Base-by-base conservation (phyloP, 2,797 vertebrate genomes). In the Perodicticus potto region DNA sequence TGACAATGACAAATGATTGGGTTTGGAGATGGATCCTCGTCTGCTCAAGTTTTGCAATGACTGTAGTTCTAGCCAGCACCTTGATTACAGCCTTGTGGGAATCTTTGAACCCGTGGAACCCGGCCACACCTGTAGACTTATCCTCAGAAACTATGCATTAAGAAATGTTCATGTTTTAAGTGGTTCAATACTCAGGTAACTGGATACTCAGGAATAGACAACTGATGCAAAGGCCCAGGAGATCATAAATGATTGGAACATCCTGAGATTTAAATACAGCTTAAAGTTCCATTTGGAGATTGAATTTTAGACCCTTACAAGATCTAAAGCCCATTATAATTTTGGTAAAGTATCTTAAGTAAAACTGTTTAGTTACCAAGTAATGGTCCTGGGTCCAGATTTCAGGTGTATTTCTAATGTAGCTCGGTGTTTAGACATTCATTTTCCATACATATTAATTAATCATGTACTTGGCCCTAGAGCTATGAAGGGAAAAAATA, bases 371-470 rank as follows among this genome's bases (percentile, higher is more conserved):
- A 74, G 29, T 43, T 73, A 32, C 57, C 32, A 91, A 90, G 82
- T 84, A 69, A 65, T 43, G 34, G 53, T n/a, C 65, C 22, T 34
- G 43, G 40, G 29, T 74, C 55, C 59, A 73, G 45, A 59, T 43
- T 73, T 32, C 37, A 63, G 19, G 57, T 63, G 73, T 67, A 40
- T 43, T 81, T 86, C 77, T 65, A 61, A 57, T 27, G 40, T 12
- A 67, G 45, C 83, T 57, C 34, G 67, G 29, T 10, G 8, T 67
- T 81, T 10, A 67, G 61, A 45, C 37, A 34, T 74, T 74, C 83
- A 34, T 73, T 86, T 81, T 37, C 89, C 93, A 86, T 19, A 74
- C 67, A 74, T 57, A 86, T 65, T 81, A 91, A 91, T 86, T 73
- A 83, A 76, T 74, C 78, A 82, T 37, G 45, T 74, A 55, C 76